Percentiles rank a stretch among this genome's conserved stretches.
phyloP scores from a whole-genome alignment of 2,797 vertebrate genomes.

The Bovichtus diacanthus region DNA sequence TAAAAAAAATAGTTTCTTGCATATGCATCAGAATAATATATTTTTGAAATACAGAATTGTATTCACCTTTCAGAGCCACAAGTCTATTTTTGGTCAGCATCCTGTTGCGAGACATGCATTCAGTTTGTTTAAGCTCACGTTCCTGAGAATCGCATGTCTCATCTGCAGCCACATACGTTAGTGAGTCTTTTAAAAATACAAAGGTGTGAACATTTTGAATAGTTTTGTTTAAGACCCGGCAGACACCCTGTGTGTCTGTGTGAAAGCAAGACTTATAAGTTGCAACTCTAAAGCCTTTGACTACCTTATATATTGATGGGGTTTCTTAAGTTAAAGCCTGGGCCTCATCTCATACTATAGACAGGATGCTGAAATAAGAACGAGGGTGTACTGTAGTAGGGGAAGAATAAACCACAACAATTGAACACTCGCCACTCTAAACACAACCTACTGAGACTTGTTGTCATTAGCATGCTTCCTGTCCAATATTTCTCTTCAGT shows the following conservation, averaged over 20 bases:
- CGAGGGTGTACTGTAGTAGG: conserved; percentile 53
- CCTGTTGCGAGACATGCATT: conserved; percentile 53
- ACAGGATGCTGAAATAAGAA: conserved; percentile 73
- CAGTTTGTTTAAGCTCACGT: conserved; percentile 31
- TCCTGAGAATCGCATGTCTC: conserved; percentile 34
- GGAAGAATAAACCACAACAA: conserved; percentile 74
- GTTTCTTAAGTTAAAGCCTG: conserved; percentile 27
- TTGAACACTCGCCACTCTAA: conserved; percentile 50
- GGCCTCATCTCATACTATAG: conserved; percentile 37
- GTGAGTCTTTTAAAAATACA: conserved; percentile 37
- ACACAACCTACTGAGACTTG: conserved; percentile 34
- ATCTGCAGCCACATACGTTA: not conserved
- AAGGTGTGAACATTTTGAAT: conserved; percentile 77
- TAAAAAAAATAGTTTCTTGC: not conserved
- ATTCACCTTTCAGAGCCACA: conserved; percentile 2
- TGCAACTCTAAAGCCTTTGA: conserved; percentile 26
- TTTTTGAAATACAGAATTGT: not conserved
- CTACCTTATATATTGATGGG: conserved; percentile 16
- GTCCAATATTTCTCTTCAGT: conserved; percentile 46
- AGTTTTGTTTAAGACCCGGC: no score
- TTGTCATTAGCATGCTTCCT: conserved; percentile 56
- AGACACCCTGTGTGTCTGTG: no score
- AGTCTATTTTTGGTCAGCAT: conserved; percentile 46
- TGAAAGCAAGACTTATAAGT: conserved; percentile 62
- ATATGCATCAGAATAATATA: not conserved